Percentiles rank a stretch among this genome's conserved stretches.
Evolutionary conservation across 2,113 vertebrate genomes (phyloP).

Genomic region (Catharus fuscescens): DNA sequence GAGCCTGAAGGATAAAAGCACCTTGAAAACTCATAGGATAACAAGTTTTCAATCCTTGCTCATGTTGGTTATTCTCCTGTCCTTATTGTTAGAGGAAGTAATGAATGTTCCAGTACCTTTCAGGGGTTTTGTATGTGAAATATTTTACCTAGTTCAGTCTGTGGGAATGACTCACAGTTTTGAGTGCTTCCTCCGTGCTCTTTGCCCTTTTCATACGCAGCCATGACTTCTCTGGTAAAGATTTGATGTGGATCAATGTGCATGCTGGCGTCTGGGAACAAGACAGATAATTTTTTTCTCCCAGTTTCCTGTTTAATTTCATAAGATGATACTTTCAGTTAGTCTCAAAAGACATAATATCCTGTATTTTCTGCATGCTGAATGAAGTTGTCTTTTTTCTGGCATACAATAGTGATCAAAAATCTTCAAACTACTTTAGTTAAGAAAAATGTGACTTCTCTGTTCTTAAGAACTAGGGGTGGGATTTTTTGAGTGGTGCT

Average conservation of each 20-base stretch:
- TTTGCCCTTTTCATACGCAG: background rate
- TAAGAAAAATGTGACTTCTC: background rate
- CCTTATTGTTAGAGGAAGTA: background rate
- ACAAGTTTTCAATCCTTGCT: background rate
- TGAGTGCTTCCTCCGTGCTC: background rate
- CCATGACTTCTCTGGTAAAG: background rate
- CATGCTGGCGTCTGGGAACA: background rate
- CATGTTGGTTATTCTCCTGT: background rate
- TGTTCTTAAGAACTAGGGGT: background rate
- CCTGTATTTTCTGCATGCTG: background rate
- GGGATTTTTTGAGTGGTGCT: background rate
- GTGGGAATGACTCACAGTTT: background rate
- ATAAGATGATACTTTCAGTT: background rate
- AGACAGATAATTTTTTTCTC: background rate
- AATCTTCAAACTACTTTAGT: background rate
- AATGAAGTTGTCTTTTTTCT: background rate
- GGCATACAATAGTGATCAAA: background rate
- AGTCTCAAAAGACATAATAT: background rate
- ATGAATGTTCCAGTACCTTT: background rate
- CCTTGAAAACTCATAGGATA: background rate
- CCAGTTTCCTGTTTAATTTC: background rate
- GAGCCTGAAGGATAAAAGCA: background rate
- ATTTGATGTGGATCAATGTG: background rate
- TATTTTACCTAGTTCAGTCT: background rate
- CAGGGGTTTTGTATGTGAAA: background rate